phyloP scores from a whole-genome alignment of 2,888 invertebrate species.

The Eucriotettix oculatus region DNA sequence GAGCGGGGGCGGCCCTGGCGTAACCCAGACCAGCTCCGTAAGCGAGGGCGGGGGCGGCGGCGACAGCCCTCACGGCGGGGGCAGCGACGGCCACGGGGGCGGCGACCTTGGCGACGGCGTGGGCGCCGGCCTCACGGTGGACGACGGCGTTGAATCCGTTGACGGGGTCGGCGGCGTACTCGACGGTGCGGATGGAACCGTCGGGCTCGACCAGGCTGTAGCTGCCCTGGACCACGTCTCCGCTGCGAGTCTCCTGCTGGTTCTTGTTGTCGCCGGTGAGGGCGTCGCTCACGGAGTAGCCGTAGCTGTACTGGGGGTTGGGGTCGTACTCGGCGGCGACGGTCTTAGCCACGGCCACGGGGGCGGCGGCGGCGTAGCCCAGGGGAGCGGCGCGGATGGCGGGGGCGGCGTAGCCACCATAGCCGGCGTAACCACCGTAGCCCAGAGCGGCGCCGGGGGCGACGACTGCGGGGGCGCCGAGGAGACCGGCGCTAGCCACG shows the following conservation, averaged over 20 bases:
- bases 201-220: conserved; percentile 5
- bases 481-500: not conserved
- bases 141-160: conserved; percentile 8
- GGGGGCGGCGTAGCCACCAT: conserved; percentile 2
- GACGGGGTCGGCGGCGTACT: conserved; percentile 6
- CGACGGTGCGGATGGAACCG: conserved; percentile 5
- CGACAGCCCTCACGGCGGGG: not conserved
- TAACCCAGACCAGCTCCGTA: not conserved
- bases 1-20: conserved; percentile 2
- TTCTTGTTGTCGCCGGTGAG: conserved; percentile 6
- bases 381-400: not conserved
- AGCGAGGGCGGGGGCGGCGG: conserved; percentile 2
- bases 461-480: not conserved
- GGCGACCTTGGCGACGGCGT: conserved; percentile 2
- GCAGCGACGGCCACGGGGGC: not conserved
- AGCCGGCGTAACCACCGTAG: conserved; percentile 1
- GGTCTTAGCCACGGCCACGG: not conserved
- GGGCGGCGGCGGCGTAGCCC: conserved; percentile 1
- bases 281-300: conserved; percentile 2
- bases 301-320: conserved; percentile 3
- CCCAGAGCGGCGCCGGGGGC: conserved; percentile 2
- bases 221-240: conserved; percentile 4
- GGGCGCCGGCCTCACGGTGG: conserved; percentile 1
- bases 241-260: conserved; percentile 4
- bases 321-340: conserved; percentile 1